Conservation (phyloP, 2,888 invertebrate genomes). For the Andricus quercusramuli region DNA sequence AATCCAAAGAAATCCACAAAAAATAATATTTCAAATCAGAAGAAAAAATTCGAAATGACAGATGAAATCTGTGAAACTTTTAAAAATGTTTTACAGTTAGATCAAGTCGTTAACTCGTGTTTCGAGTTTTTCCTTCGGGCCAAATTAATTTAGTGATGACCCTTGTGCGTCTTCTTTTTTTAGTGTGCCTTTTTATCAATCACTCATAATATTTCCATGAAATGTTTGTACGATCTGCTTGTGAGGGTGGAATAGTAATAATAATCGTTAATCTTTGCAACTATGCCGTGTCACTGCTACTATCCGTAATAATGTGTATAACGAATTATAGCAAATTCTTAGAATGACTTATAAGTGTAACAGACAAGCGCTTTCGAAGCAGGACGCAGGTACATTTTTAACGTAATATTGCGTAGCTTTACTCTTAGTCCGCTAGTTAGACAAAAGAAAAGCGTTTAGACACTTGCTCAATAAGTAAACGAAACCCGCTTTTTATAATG, state of each 20-base stretch:
- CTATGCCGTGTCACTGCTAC: constrained; percentile 34
- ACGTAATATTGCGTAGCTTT: constrained; percentile 54
- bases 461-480: constrained; percentile 68
- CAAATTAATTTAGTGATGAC: neutral
- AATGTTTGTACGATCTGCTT: constrained; percentile 31
- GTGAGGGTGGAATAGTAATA: constrained; percentile 28
- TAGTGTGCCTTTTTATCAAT: constrained; percentile 35
- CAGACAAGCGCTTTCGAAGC: constrained; percentile 53
- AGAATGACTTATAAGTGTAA: constrained; percentile 1
- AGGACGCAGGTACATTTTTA: constrained; percentile 50
- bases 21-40: neutral
- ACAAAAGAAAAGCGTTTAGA: constrained; percentile 64
- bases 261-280: constrained; percentile 39
- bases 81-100: neutral
- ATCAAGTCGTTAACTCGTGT: neutral
- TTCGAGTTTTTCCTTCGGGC: neutral
- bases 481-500: constrained; percentile 45
- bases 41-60: constrained; percentile 20
- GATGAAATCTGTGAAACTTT: neutral
- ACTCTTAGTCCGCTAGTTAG: constrained; percentile 69
- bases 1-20: neutral
- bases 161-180: constrained; percentile 15
- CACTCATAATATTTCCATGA: constrained; percentile 8
- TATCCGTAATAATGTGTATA: constrained; percentile 37
- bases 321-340: constrained; percentile 16